Evolutionary conservation across 2,888 invertebrate species (phyloP).

Genomic region (Coelopa pilipes): DNA sequence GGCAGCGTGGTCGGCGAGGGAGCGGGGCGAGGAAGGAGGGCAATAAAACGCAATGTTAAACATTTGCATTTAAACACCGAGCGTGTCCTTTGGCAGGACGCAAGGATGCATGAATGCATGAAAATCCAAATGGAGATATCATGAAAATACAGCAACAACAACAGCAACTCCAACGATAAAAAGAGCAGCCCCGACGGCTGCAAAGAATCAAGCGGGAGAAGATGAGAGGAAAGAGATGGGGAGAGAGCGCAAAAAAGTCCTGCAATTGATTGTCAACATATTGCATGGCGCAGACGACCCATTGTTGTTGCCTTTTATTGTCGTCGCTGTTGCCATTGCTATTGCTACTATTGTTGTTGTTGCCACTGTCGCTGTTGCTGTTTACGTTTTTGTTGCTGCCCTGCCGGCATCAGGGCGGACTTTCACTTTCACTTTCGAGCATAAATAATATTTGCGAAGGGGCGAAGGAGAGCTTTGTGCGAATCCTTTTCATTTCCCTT

Average conservation of each 20-base stretch:
- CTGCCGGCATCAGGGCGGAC: neutral
- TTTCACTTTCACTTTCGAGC: neutral
- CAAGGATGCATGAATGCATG: conserved; percentile 12
- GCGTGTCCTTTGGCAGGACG: neutral
- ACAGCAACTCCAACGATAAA: neutral
- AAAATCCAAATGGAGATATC: conserved; percentile 3
- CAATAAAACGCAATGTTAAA: conserved; percentile 36
- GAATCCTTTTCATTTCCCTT: neutral
- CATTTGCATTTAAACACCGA: conserved; percentile 30
- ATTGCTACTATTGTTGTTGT: no score
- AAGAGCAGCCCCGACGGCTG: neutral
- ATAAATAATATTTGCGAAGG: neutral
- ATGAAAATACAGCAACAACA: neutral
- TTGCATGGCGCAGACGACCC: neutral
- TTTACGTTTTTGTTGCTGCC: neutral
- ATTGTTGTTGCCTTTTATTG: neutral
- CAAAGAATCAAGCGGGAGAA: neutral
- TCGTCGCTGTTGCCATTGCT: no score
- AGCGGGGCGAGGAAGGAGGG: neutral
- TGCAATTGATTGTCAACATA: conserved; percentile 24
- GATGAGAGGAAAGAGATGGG: neutral
- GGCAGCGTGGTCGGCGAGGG: no score
- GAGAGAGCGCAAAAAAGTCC: conserved; percentile 5
- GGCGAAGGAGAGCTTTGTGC: neutral
- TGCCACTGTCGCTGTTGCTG: no score